These are phyloP conservation scores for Plebejus anna DNA, from an alignment of 2,888 invertebrate species.

Conservation along the genomic window DNA sequence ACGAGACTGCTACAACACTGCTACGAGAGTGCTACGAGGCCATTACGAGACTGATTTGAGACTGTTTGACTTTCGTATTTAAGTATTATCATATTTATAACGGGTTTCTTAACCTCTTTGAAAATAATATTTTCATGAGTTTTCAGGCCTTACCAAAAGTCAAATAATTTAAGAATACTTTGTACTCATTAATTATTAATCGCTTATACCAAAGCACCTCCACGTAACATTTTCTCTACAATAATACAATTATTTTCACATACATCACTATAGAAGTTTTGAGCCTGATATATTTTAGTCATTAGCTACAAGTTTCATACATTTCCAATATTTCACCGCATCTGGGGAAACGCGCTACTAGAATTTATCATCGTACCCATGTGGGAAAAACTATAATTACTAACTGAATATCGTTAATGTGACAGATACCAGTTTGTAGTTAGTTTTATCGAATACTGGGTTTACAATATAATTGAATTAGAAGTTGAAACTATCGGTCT, in stretches of 20 bases:
- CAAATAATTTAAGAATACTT: too few species aligned
- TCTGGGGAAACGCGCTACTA: background rate
- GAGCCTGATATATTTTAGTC: background rate
- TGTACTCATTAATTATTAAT: too few species aligned
- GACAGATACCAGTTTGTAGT: background rate
- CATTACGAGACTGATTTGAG: too few species aligned
- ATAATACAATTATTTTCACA: background rate
- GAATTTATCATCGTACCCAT: background rate
- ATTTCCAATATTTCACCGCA: background rate
- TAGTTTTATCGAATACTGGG: background rate
- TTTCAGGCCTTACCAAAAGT: too few species aligned
- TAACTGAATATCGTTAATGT: background rate
- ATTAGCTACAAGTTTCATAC: background rate
- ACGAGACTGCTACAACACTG: background rate
- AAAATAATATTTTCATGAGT: too few species aligned
- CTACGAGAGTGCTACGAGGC: background rate
- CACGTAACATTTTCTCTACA: background rate
- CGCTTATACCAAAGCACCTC: too few species aligned
- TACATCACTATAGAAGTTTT: background rate
- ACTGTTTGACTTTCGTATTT: too few species aligned
- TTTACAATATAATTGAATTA: background rate
- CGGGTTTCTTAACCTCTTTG: too few species aligned
- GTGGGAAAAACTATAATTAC: slow-evolving; percentile 1
- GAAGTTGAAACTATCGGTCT: background rate
- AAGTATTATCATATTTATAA: too few species aligned